Evolutionary conservation across 1,140 invertebrate genomes (phyloP).

Genomic region (Arion vulgaris): DNA sequence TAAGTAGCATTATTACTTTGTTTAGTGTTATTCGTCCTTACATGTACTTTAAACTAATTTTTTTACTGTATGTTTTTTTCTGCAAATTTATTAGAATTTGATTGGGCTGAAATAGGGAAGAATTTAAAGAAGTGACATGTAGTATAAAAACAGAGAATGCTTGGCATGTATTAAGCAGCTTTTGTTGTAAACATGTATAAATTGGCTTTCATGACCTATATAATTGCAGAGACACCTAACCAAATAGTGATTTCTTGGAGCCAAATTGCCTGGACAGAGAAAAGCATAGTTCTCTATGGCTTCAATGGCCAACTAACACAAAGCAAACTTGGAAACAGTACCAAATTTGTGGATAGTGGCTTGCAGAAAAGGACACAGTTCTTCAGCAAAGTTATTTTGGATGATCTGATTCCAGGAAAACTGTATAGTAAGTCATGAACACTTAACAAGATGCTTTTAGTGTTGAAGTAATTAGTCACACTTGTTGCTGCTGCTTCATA

Average conservation of each 20-base stretch:
- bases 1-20: constrained; percentile 1
- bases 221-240: constrained; percentile 75
- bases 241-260: constrained; percentile 92
- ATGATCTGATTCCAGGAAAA: constrained; percentile 76
- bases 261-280: constrained; percentile 80
- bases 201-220: neutral
- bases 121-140: neutral
- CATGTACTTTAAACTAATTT: no score
- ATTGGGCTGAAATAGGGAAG: no score
- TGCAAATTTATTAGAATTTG: no score
- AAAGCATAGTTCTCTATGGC: constrained; percentile 86
- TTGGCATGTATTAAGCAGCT: no score
- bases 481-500: no score
- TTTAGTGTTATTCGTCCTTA: no score
- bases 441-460: no score
- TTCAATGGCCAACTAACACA: constrained; percentile 65
- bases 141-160: neutral
- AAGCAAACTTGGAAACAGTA: constrained; percentile 76
- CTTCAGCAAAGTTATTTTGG: constrained; percentile 84
- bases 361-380: constrained; percentile 79
- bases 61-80: no score
- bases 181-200: no score
- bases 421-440: constrained; percentile 77
- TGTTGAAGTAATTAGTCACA: no score
- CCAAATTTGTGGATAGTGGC: constrained; percentile 87